Percentiles rank a stretch among this genome's conserved stretches.
Conservation (phyloP, 2,888 invertebrate genomes). For the Macrophya annulata region DNA sequence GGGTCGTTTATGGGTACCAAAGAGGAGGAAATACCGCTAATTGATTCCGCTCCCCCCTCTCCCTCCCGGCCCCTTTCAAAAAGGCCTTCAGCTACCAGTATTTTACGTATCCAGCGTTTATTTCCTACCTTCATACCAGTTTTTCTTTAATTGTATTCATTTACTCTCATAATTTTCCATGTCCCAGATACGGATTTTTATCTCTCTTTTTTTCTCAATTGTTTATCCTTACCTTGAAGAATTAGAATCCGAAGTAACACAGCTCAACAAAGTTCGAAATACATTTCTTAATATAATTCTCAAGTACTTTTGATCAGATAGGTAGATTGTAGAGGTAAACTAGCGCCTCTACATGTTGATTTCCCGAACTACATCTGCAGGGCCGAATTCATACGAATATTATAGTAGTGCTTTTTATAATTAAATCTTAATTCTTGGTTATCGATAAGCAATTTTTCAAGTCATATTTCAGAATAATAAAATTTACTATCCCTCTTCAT, state of each 20-base stretch:
- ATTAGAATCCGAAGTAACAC: neutral
- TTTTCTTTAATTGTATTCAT: neutral
- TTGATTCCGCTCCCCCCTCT: conserved; percentile 26
- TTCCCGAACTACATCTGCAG: too few species aligned
- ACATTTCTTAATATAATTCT: neutral
- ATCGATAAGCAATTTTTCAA: too few species aligned
- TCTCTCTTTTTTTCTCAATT: neutral
- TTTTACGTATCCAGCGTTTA: neutral
- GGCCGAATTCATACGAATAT: too few species aligned
- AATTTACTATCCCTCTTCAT: too few species aligned
- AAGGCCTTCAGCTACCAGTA: neutral
- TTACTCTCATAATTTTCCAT: neutral
- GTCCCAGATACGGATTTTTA: neutral
- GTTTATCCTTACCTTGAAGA: neutral
- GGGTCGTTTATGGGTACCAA: conserved; percentile 31
- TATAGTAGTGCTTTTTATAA: too few species aligned
- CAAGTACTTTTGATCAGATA: neutral
- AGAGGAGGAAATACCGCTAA: conserved; percentile 30
- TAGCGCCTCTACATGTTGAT: too few species aligned
- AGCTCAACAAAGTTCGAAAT: neutral
- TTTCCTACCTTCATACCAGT: neutral
- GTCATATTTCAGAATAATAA: too few species aligned
- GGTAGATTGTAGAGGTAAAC: neutral
- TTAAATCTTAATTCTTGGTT: too few species aligned
- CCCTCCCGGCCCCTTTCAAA: too few species aligned